Base-by-base conservation (phyloP, 2,113 vertebrate species). In the Poeciliopsis occidentalis region DNA sequence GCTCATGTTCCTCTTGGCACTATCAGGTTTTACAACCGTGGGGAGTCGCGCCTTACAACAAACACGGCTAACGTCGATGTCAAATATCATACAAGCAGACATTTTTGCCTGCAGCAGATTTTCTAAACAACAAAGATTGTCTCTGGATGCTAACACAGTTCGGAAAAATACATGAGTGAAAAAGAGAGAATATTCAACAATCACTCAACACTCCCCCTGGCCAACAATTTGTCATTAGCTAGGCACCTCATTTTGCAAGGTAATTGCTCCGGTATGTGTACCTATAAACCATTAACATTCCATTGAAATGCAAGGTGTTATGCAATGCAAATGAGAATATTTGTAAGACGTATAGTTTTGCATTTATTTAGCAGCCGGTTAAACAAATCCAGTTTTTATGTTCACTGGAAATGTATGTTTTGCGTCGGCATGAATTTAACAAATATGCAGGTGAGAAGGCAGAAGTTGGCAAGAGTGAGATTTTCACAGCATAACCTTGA, bases 51-150 rank as follows among this genome's bases (percentile, higher is more conserved):
- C 34, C 31, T 26, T 60, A 73, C 26, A 1, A 2, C 69, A 67
- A 71, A 77, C 27, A 47, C 70, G 62, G 41, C 72, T 19, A 60
- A 29, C 39, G 39, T 39, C 34, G 8, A 57, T 24, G 10, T 66
- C 61, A 73, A 70, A 73, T 69, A 37, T 61, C 68, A 71, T 57
- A 63, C 13, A 70, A 76, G 61, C 60, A 73, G 13, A 71, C 51
- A 44, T 29, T 77, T 37, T 34, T 63, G 76, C 65, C 75, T 61
- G 68, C 67, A 76, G 83, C 76, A 61, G 41, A 66, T 47, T 67
- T 67, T 66, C 24, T 73, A 78, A 79, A 31, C 63, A 68, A 76
- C 34, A 44, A 29, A 47, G 73, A 69, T 81, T 32, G 81, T 47
- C 34, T 39, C 13, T 30, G 41, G 13, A 64, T 67, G 11, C 26